Conservation (phyloP, 2,888 invertebrate species). For the Scaptomyza parva region DNA sequence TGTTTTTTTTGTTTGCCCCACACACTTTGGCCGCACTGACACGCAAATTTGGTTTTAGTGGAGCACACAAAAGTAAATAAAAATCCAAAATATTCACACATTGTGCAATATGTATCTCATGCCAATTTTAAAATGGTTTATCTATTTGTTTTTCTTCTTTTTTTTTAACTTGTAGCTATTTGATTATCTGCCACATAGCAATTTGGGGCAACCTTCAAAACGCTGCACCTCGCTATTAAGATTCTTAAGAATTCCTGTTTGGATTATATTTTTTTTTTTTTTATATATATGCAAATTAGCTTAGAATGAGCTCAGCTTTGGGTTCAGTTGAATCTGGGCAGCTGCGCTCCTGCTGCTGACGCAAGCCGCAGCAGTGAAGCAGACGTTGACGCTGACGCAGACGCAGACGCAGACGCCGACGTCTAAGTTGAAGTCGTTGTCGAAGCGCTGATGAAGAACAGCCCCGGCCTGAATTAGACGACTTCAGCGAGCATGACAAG, state of each 20-base stretch:
- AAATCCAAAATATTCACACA: constrained; percentile 10
- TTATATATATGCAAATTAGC: constrained; percentile 53
- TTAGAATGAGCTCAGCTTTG: constrained; percentile 65
- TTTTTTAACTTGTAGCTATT: constrained; percentile 10
- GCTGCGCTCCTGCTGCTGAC: constrained; percentile 36
- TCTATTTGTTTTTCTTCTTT: neutral
- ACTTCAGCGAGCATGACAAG: constrained; percentile 79
- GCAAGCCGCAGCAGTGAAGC: constrained; percentile 18
- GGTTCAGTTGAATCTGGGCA: constrained; percentile 6
- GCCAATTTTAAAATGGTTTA: constrained; percentile 11
- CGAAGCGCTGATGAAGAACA: constrained; percentile 75
- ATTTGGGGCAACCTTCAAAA: constrained; percentile 41
- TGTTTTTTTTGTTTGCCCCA: constrained; percentile 16
- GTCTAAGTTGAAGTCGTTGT: constrained; percentile 35
- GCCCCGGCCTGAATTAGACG: constrained; percentile 80
- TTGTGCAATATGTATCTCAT: constrained; percentile 47
- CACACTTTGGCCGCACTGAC: constrained; percentile 51
- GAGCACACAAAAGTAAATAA: constrained; percentile 38
- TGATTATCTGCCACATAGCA: constrained; percentile 5
- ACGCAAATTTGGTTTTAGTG: constrained; percentile 40
- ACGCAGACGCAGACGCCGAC: constrained; percentile 1
- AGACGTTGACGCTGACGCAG: neutral
- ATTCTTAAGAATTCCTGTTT: constrained; percentile 67
- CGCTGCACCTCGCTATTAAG: constrained; percentile 32
- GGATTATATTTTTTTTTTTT: neutral